Base-by-base conservation (phyloP, 2,888 invertebrate genomes). In the Drosophila picticornis region DNA sequence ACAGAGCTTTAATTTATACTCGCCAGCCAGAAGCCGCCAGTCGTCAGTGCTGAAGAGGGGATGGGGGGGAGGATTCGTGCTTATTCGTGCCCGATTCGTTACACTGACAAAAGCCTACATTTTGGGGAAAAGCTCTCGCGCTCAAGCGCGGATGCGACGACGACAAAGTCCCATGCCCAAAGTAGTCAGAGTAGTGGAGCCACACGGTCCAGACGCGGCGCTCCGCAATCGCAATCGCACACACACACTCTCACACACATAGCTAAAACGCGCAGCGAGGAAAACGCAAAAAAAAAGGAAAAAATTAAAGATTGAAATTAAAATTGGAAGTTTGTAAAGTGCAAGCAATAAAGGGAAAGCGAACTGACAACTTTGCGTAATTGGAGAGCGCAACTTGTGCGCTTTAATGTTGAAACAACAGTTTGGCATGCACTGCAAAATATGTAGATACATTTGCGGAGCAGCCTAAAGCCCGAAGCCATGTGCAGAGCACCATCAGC, bases 101-200 rank as follows among this genome's bases (percentile, higher is more conserved):
- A 56, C 32, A 31, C 32, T 48, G 57, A 52, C 46, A 65, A 65
- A 70, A 75, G 71, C 72, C 81, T 74, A 75, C 61, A 68, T 73
- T 83, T 84, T 80, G 80, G 81, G 81, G 68, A 85, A 91, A 88
- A 91, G 91, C 91, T 91, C 88, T 83, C 64, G 62, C 64, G 19
- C 72, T 69, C 62, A 67, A 81, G 70, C 75, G 70, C 75, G 69
- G 72, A 67, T 79, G 71, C 83, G 72, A 80, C 59, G 64, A 72
- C 67, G 56, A 64, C 60, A 74, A 69, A 70, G 76, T 66, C 75
- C 70, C 72, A 81, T 68, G 65, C 80, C 81, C 80, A 84, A 46
- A 88, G 90, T 87, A 91, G 91, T 91, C 92, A 90, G 92, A 91
- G 91, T 81, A 82, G 91, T 90, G 91, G 90, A 91, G 91, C 91